A percentile compares a stretch with the other conserved stretches of the same genome.
Evolutionary conservation across 2,888 invertebrate species (phyloP).

Genomic region (Sarcophaga rosellei): DNA sequence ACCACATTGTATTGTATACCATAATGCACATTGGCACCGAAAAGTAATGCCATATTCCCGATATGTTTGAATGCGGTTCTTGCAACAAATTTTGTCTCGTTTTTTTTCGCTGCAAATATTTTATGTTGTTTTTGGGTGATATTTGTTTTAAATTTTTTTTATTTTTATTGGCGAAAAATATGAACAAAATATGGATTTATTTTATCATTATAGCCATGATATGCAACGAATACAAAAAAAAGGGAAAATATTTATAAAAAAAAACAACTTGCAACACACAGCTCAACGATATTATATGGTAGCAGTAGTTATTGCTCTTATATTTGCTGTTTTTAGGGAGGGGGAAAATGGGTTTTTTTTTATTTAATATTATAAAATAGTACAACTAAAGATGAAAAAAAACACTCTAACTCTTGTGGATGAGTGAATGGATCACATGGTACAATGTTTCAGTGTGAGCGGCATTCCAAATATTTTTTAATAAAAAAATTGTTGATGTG

Average conservation of each 20-base stretch:
- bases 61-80: too few relatives aligned
- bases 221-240: conserved; percentile 11
- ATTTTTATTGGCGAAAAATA: background rate
- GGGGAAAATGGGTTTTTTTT: too few relatives aligned
- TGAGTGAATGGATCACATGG: too few relatives aligned
- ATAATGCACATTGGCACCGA: conserved; percentile 18
- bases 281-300: too few relatives aligned
- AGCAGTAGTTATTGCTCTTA: too few relatives aligned
- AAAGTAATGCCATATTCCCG: conserved; percentile 6
- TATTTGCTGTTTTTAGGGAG: too few relatives aligned
- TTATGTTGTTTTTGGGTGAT: background rate
- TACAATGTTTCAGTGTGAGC: conserved; percentile 15
- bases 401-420: background rate
- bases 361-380: too few relatives aligned
- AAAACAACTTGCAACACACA: background rate
- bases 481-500: background rate
- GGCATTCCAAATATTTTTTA: conserved; percentile 1
- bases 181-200: conserved; percentile 15
- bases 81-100: too few relatives aligned
- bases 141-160: background rate
- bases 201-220: conserved; percentile 18
- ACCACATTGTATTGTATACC: background rate
- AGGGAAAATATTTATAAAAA: background rate
- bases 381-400: background rate
- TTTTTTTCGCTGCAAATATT: background rate